Evolutionary conservation across 2,113 vertebrate species (phyloP), one percentile per base, ranked within the genome.

Genomic region (Caloenas nicobarica): DNA sequence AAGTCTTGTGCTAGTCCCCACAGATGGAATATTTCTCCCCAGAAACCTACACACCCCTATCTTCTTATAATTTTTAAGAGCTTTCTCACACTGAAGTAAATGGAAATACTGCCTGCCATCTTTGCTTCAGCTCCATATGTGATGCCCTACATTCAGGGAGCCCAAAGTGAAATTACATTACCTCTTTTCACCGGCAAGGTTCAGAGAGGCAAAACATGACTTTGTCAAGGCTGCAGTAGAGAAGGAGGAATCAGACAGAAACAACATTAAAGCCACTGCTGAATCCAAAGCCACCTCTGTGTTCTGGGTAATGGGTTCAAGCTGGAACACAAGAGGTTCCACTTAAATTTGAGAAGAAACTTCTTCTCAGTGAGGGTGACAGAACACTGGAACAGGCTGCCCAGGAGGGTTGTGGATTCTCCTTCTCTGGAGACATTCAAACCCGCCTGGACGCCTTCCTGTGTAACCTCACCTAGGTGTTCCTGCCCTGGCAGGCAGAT

Each of bases 111-210:
- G 5, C n/a, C 82, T 90, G 54, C 71, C 38, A 31, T 56, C 81
- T 90, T 83, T 88, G 50, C 38, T 92, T 86, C 86, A 40, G 22
- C 28, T 87, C 76, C 48, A 17, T 81, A 76, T 92, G 89, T 18
- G 76, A 74, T 83, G 86, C 64, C 88, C 91, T 86, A 91, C 28
- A 90, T 94, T 86, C 60, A 78, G 19, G 42, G 26, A 94, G 58
- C 62, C 73, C 81, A 65, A 65, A 92, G 78, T 23, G 58, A 72
- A 87, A 90, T 90, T 19, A 66, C 9, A 40, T 78, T 85, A 68
- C 53, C 40, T 83, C 51, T 16, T 31, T 86, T 81, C 72, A 71
- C 13, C 8, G 6, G n/a, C 65, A 71, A 92, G 44, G 61, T 78
- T 85, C 74, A 64, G 38, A 81, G 40, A 80, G 8, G 26, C 68